phyloP scores from a whole-genome alignment of 2,797 vertebrate species.

The Selene dorsalis region DNA sequence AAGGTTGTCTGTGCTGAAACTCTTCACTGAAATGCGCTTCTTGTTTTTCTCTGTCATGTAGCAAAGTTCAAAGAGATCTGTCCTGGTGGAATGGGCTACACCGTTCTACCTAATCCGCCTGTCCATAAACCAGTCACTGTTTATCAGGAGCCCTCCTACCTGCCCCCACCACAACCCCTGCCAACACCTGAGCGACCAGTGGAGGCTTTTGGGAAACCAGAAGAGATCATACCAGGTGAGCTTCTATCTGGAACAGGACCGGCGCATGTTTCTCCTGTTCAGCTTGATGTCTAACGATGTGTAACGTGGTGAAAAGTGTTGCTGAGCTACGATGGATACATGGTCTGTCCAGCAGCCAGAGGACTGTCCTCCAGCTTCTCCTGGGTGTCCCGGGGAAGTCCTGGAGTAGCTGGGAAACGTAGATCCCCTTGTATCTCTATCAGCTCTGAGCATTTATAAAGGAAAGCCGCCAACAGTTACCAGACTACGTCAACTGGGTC shows the following conservation, averaged over 20 bases:
- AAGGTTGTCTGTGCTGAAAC: too few species aligned
- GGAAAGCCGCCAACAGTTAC: background rate
- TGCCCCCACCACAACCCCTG: slow-evolving; percentile 87
- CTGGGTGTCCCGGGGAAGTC: background rate
- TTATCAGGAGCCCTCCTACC: slow-evolving; percentile 86
- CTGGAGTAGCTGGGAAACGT: background rate
- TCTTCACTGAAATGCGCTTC: background rate
- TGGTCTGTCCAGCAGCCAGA: background rate
- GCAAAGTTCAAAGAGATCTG: slow-evolving; percentile 99
- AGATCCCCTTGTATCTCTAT: background rate
- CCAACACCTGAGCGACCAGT: slow-evolving; percentile 91
- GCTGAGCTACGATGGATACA: background rate
- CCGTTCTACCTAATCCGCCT: slow-evolving; percentile 84
- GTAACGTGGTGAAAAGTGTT: background rate
- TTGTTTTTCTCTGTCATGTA: slow-evolving; percentile 69
- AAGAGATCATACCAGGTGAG: slow-evolving; percentile 90
- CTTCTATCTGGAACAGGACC: background rate
- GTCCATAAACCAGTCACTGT: slow-evolving; percentile 68
- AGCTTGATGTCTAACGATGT: background rate
- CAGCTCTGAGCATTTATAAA: background rate
- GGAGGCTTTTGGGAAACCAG: slow-evolving; percentile 90
- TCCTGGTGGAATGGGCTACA: slow-evolving; percentile 99
- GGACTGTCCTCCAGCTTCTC: background rate
- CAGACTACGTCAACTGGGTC: background rate
- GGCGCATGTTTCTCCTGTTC: background rate